Conservation (phyloP, 2,888 invertebrate genomes). For the Macrophya annulata region DNA sequence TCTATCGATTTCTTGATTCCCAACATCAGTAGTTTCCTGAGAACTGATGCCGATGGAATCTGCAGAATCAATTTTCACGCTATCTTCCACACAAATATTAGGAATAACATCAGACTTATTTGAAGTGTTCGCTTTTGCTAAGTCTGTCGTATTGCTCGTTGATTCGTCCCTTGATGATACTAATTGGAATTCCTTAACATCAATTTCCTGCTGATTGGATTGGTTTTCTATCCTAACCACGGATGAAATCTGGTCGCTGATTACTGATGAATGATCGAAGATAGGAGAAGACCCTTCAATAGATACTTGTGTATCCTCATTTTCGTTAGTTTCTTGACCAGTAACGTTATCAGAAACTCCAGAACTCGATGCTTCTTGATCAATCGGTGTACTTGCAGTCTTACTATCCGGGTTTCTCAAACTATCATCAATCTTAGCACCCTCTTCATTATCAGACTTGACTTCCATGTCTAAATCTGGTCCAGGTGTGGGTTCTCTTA, state of each 20-base stretch:
- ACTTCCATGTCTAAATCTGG: constrained; percentile 66
- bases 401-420: constrained; percentile 8
- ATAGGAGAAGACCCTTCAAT: neutral
- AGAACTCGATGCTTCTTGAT: constrained; percentile 8
- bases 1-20: neutral
- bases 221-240: neutral
- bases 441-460: constrained; percentile 48
- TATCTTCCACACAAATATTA: neutral
- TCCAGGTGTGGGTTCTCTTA: constrained; percentile 73
- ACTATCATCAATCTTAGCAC: constrained; percentile 27
- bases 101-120: constrained; percentile 22
- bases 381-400: neutral
- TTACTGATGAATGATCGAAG: neutral
- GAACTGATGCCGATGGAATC: neutral
- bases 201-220: neutral
- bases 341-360: neutral
- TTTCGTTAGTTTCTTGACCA: neutral
- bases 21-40: neutral
- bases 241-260: neutral
- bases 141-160: constrained; percentile 16
- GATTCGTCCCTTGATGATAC: neutral
- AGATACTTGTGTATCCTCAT: constrained; percentile 2
- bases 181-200: constrained; percentile 5
- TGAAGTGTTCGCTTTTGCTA: constrained; percentile 6
- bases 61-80: neutral